Conservation (phyloP, 2,888 invertebrate species). For the Helicoverpa assulta region DNA sequence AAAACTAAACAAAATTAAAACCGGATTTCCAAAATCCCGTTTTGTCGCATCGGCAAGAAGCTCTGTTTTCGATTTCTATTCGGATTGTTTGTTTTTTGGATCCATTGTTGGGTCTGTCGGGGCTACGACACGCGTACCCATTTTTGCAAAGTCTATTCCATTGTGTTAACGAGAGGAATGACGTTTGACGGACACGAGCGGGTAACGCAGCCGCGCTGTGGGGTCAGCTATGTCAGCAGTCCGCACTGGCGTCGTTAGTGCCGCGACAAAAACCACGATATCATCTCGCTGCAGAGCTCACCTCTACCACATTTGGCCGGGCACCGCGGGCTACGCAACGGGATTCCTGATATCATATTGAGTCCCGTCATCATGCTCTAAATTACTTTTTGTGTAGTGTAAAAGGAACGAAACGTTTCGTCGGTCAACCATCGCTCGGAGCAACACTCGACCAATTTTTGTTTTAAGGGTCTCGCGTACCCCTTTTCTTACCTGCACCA, state of each 20-base stretch:
- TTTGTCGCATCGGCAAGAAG: conserved; percentile 85
- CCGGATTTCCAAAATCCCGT: conserved; percentile 90
- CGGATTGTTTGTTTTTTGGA: conserved; percentile 88
- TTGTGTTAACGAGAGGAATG: conserved; percentile 84
- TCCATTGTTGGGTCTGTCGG: conserved; percentile 84
- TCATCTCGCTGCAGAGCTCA: conserved; percentile 66
- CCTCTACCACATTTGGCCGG: conserved; percentile 67
- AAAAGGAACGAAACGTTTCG: conserved; percentile 78
- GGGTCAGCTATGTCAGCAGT: conserved; percentile 68
- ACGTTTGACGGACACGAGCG: conserved; percentile 85
- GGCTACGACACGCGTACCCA: conserved; percentile 86
- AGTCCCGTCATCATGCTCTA: conserved; percentile 83
- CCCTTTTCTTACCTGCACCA: conserved; percentile 85
- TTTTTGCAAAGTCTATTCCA: conserved; percentile 88
- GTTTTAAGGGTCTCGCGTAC: conserved; percentile 76
- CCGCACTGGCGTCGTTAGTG: conserved; percentile 63
- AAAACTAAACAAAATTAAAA: conserved; percentile 83
- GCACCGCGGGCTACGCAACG: conserved; percentile 86
- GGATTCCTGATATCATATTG: conserved; percentile 88
- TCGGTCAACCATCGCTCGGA: conserved; percentile 80
- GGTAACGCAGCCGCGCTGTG: conserved; percentile 68
- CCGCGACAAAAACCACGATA: conserved; percentile 72
- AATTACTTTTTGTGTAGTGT: conserved; percentile 85
- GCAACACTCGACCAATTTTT: conserved; percentile 81
- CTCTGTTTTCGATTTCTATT: conserved; percentile 90